Base-by-base conservation (phyloP, 2,797 vertebrate genomes). In the Crenuchus spilurus region DNA sequence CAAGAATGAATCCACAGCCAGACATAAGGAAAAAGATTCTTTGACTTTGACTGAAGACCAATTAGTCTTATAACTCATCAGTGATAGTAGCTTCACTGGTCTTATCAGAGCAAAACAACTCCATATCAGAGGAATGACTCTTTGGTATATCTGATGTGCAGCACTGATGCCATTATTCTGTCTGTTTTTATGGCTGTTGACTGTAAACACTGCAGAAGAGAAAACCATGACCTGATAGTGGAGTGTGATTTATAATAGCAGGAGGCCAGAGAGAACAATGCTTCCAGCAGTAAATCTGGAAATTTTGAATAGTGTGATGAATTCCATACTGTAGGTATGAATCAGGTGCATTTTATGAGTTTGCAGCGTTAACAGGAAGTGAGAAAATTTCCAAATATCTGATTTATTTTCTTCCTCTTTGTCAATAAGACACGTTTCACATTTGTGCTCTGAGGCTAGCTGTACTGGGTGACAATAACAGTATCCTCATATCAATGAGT, bases 161-260 rank as follows among this genome's bases (percentile, higher is more conserved):
- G 8, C 46, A 30, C 33, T 20, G 35, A 65, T 33, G 60, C 74
- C 55, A 54, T 70, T 80, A 74, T 31, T 77, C 58, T 80, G 65
- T 79, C 44, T 69, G 60, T 7, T 70, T 80, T 76, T 69, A 71
- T 65, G 13, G 41, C n/a, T 46, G 41, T 60, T 20, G 37, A 63
- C 30, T 72, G 52, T 72, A 77, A 78, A 75, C 68, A 69, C 14
- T 11, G 11, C 48, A n/a, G 20, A 37, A 30, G n/a, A 49, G 44
- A 22, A 65, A 81, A 54, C 57, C 6, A 7, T 22, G 54, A 66
- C 41, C 26, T 42, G 44, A 75, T 33, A 39, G 8, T 46, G 5
- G 16, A 58, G 65, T 52, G 30, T 65, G 64, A 76, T 80, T 74
- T 76, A 73, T 65, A 44, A 64, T 39, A 64, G 22, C 48, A 39